phyloP scores from a whole-genome alignment of 1,140 invertebrate species.

The Scaptomyza pallida region DNA sequence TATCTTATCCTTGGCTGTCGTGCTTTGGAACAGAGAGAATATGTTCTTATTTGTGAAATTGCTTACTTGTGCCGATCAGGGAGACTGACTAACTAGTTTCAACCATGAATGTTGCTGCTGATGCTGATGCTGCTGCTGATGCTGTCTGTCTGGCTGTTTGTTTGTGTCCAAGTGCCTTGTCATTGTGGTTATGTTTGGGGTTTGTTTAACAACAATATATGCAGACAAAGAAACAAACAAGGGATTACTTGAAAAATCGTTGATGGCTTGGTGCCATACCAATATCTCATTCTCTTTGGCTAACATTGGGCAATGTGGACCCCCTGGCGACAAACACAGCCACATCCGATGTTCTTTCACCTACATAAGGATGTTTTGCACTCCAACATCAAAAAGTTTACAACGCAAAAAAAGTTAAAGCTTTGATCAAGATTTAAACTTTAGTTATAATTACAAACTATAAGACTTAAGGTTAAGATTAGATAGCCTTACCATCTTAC shows the following conservation, averaged over 20 bases:
- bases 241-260: constrained; percentile 45
- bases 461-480: too few relatives aligned
- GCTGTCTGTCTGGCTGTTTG: constrained; percentile 5
- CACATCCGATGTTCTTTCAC: constrained; percentile 47
- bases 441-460: too few relatives aligned
- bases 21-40: constrained; percentile 36
- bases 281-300: neutral
- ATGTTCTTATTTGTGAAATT: constrained; percentile 56
- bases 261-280: constrained; percentile 35
- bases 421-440: too few relatives aligned
- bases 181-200: constrained; percentile 43
- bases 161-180: constrained; percentile 25
- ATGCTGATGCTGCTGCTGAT: too few relatives aligned
- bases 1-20: constrained; percentile 44
- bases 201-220: constrained; percentile 52
- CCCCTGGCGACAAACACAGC: constrained; percentile 45
- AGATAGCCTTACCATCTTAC: neutral
- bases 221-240: constrained; percentile 43
- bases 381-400: constrained; percentile 37
- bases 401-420: constrained; percentile 21
- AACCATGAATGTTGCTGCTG: constrained; percentile 12
- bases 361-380: constrained; percentile 40
- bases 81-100: constrained; percentile 43
- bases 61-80: constrained; percentile 46
- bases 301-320: constrained; percentile 21